Conservation (phyloP, 2,113 vertebrate genomes). For the Cheilinus undulatus region DNA sequence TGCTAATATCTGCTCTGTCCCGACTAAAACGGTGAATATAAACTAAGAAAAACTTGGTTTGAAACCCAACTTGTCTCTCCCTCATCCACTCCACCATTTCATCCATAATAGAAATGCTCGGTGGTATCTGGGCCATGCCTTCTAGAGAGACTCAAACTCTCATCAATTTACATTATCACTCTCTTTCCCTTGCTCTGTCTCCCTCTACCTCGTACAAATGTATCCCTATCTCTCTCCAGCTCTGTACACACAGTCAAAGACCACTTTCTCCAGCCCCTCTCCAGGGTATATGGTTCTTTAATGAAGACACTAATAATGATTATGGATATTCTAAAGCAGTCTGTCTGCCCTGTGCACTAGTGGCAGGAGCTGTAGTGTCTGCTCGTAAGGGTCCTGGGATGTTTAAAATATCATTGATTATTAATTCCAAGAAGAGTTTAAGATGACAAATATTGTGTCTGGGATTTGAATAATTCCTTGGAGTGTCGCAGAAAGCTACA, state of each 20-base stretch:
- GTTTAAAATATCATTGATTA: slow-evolving; percentile 35
- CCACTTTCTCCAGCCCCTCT: slow-evolving; percentile 72
- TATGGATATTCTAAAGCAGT: slow-evolving; percentile 76
- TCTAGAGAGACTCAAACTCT: slow-evolving; percentile 70
- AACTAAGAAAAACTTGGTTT: slow-evolving; percentile 21
- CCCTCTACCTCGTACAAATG: slow-evolving; percentile 58
- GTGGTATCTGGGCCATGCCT: slow-evolving; percentile 72
- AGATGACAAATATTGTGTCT: slow-evolving; percentile 31
- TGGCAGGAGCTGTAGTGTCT: slow-evolving; percentile 22
- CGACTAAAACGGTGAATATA: not conserved
- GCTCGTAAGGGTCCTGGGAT: slow-evolving; percentile 21
- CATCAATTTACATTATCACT: slow-evolving; percentile 73
- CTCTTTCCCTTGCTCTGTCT: slow-evolving; percentile 51
- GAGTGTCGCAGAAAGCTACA: not conserved
- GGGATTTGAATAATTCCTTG: slow-evolving; percentile 12
- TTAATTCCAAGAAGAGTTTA: slow-evolving; percentile 39
- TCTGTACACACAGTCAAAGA: slow-evolving; percentile 71
- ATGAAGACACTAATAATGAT: slow-evolving; percentile 79
- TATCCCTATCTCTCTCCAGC: slow-evolving; percentile 60
- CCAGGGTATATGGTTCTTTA: slow-evolving; percentile 79
- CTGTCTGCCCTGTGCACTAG: slow-evolving; percentile 53
- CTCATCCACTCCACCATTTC: slow-evolving; percentile 43
- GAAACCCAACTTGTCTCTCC: slow-evolving; percentile 3
- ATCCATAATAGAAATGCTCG: slow-evolving; percentile 65
- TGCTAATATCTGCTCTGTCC: not conserved